Percentiles rank a stretch among this genome's conserved stretches.
phyloP scores from a whole-genome alignment of 2,888 invertebrate genomes.

The Athrips mouffetella region DNA sequence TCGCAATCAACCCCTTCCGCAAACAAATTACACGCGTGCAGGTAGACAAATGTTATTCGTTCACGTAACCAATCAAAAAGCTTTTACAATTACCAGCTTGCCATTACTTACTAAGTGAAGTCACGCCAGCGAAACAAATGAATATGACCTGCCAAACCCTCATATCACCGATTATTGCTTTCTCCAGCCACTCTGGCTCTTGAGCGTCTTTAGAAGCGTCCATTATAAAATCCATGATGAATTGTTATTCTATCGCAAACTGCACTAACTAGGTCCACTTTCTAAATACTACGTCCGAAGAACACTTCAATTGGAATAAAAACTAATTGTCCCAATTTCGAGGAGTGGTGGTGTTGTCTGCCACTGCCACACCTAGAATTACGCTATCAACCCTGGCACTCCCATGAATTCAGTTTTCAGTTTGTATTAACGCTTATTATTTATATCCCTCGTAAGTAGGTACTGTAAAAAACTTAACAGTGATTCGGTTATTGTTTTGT shows the following conservation, averaged over 20 bases:
- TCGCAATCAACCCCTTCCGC: neutral
- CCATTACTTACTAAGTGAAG: constrained; percentile 78
- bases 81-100: neutral
- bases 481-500: neutral
- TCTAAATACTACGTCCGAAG: constrained; percentile 34
- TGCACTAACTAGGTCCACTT: constrained; percentile 24
- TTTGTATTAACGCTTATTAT: no score
- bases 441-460: neutral
- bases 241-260: constrained; percentile 5
- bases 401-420: constrained; percentile 32
- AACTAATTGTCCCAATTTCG: constrained; percentile 63
- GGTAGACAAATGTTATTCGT: neutral
- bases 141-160: constrained; percentile 91
- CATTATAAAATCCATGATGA: constrained; percentile 59
- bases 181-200: constrained; percentile 86
- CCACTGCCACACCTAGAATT: constrained; percentile 55
- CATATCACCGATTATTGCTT: constrained; percentile 81
- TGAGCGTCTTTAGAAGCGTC: constrained; percentile 63
- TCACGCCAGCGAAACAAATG: constrained; percentile 81
- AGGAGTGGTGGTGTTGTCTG: constrained; percentile 67
- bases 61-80: neutral
- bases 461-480: neutral
- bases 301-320: constrained; percentile 42
- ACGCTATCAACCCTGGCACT: constrained; percentile 54
- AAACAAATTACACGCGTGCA: neutral